Conservation (phyloP, 2,113 vertebrate genomes). For the Brachirus orientalis region DNA sequence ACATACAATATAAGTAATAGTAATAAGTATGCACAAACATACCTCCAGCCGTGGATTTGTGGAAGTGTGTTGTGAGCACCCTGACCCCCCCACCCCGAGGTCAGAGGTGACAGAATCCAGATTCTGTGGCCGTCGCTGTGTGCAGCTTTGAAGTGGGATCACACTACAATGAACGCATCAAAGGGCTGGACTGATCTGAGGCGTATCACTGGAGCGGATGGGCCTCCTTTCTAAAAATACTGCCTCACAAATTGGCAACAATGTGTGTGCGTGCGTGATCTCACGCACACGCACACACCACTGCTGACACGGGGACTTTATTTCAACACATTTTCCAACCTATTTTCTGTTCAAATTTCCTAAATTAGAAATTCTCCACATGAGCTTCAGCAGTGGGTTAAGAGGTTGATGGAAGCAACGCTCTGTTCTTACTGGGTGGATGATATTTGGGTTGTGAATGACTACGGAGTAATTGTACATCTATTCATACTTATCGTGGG, state of each 20-base stretch:
- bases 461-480: too few species aligned
- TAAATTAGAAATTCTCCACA: too few species aligned
- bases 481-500: too few species aligned
- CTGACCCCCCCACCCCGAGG: slow-evolving; percentile 9
- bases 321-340: too few species aligned
- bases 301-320: not conserved
- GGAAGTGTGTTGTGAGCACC: slow-evolving; percentile 50
- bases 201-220: slow-evolving; percentile 55
- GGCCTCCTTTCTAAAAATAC: slow-evolving; percentile 73
- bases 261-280: slow-evolving; percentile 64
- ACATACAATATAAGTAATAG: too few species aligned
- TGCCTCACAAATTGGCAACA: slow-evolving; percentile 72
- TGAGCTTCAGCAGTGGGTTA: too few species aligned
- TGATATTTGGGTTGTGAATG: too few species aligned
- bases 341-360: too few species aligned
- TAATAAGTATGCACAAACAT: slow-evolving; percentile 19
- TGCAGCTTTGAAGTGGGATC: slow-evolving; percentile 81
- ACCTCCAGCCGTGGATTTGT: slow-evolving; percentile 16
- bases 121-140: slow-evolving; percentile 8
- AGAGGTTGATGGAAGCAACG: too few species aligned
- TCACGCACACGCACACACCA: slow-evolving; percentile 27
- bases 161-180: slow-evolving; percentile 73
- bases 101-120: slow-evolving; percentile 53
- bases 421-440: too few species aligned
- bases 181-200: slow-evolving; percentile 73